Base-by-base conservation (phyloP, 92 coral and sea anemone genomes). In the Blastomussa wellsi region DNA sequence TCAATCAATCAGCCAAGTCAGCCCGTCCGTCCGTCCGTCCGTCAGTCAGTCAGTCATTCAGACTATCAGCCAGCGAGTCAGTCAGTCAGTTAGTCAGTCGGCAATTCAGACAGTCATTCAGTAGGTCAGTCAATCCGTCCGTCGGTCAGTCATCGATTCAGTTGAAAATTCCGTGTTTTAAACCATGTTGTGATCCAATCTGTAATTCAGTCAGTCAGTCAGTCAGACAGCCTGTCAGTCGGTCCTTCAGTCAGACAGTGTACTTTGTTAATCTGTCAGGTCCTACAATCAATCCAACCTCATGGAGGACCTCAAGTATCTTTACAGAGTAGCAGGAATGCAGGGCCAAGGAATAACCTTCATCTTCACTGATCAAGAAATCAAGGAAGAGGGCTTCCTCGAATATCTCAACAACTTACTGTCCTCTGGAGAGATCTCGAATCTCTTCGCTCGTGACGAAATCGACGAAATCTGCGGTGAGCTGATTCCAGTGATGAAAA, bases 391-490 rank as follows among this genome's bases (percentile, higher is more conserved):
- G 55, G 94, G 95, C 19, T 95, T 95, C 89, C 87, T 95, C 81
- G 98, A 95, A 72, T 95, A 90, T 82, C 89, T 95, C 72, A 95
- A 95, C 84, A 95, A 95, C 72, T 92, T 95, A 60, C 88, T 95
- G 26, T 95, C 98, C 19, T 95, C 98, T 11, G 98, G 98, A 24
- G 98, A 95, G 90, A 96, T 95, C 57, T 95, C 98, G 20, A 95
- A 95, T 77, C 83, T 95, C 53, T 95, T 95, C 52, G 98, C 98
- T 31, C 94, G 98, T 11, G 98, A 95, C 62, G 98, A 95, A 79
- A 95, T 95, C 39, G 98, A 95, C 86, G 98, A 95, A 74, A 92
- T 95, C 79, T 94, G 98, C 64, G 92, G 98, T 62, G 98, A 95
- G 65, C 92, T 95, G 52, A 94, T 95, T 39, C 98, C 98, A 32